Base-by-base conservation (phyloP, 2,888 invertebrate species). In the Rhogogaster chlorosoma region DNA sequence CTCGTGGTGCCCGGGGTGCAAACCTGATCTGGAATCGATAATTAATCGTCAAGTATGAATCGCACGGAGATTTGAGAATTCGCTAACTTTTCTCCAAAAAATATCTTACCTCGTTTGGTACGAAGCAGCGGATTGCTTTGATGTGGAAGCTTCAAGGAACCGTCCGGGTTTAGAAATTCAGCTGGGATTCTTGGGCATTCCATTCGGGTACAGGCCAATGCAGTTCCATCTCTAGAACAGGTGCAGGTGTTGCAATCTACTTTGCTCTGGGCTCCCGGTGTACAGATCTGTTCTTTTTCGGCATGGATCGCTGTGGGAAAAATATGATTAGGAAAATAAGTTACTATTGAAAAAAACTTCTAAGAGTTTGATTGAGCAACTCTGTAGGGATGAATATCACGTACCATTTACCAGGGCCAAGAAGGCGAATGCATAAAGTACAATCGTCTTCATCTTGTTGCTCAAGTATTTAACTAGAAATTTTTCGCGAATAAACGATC, bases 241-340 rank as follows among this genome's bases (percentile, higher is more conserved):
- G 94, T 94, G 88, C 95, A 95, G 90, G 94, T 94, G 89, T 95
- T 95, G 91, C 95, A 95, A 84, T 95, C 95, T 85, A 94, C 82
- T 32, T 86, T 87, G 77, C 87, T 89, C 1, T 22, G 32, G 7
- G 84, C 84, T 10, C 88, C 87, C 10, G 90, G 89, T 71, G 75
- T 29, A 61, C 87, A 87, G 2, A 53, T 86, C 64, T 38, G 86
- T 85, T 61, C 6, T 70, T 64, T 38, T 38, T 49, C 77, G 2
- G 61, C 80, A 22, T 80, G 22, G 61, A 61, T 80, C 38, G 36
- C 80, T 80, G 57, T 36, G 7, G 32, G 32, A 32, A 70, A 22
- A 70, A 36, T 36, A 9, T 36, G 70, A 70, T 26, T 70, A 70
- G 18, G 1, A 70, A 70, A 18, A 26, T 6, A 70, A 12, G 3